Base-by-base conservation (phyloP, 2,113 vertebrate genomes). In the Gobiocypris rarus region DNA sequence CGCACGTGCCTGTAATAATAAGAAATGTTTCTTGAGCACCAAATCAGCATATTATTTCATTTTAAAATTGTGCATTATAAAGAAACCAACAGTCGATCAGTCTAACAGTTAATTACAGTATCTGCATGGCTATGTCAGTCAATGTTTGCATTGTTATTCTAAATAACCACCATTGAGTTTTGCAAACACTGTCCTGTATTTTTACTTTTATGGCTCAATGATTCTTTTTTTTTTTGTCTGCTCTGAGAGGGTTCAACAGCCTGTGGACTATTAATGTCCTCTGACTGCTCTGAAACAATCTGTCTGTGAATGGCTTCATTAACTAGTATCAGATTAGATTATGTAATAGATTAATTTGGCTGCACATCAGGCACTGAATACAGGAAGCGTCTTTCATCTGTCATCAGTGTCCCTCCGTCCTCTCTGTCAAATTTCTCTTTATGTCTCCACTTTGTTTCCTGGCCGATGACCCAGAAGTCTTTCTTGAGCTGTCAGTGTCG, bases 281-380 rank as follows among this genome's bases (percentile, higher is more conserved):
- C 69, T 67, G 75, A 73, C 75, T 83, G 75, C 75, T 75, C 75
- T 28, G 17, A 19, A 22, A 75, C 85, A 78, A 58, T 43, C 70
- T 31, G 17, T 58, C 81, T 10, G 26, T 88, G 77, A 80, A 41
- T 84, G 80, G 17, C 81, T 80, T 52, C 58, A 80, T 84, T 84
- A 71, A 85, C 86, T 69, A 81, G 50, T 56, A 86, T 84, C 74
- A 38, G 74, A 90, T 88, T 67, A 43, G 87, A 85, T 90, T 90
- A 90, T 82, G 74, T 90, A 90, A 90, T 69, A 13, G 56, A 59
- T 77, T 52, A 81, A 70, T 7, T 84, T 86, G 85, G 82, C 80
- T 56, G 61, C 38, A 41, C 56, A 73, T 81, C 83, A 84, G 63
- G 48, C 75, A 67, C 79, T 75, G 50, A 86, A 83, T 71, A 76